These are phyloP conservation scores for Eidolon dupreanum DNA, from an alignment of 2,797 vertebrate species.

Conservation along the genomic window DNA sequence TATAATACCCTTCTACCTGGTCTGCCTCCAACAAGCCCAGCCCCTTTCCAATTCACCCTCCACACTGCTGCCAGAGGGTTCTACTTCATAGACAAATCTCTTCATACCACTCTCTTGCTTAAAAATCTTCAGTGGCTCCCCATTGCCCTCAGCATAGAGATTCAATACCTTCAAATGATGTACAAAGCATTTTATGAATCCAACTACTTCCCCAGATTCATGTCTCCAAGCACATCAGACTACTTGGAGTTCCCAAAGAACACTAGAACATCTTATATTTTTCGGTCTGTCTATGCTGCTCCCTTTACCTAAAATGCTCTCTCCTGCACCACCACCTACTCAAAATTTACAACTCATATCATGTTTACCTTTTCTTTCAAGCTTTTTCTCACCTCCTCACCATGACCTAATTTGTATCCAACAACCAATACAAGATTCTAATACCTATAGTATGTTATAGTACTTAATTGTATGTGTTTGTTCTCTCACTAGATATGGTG, in stretches of 20 bases:
- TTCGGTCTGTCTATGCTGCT: neutral
- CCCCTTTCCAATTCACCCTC: neutral
- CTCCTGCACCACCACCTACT: neutral
- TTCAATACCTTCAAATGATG: neutral
- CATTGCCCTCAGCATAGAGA: neutral
- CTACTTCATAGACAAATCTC: neutral
- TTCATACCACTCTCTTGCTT: neutral
- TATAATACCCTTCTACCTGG: neutral
- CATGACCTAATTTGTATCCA: neutral
- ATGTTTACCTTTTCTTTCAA: neutral
- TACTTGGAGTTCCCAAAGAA: neutral
- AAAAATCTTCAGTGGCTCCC: neutral
- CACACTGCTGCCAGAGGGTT: neutral
- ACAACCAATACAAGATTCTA: neutral
- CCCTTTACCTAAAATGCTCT: neutral
- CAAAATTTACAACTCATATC: neutral
- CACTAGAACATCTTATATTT: neutral
- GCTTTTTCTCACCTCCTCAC: neutral
- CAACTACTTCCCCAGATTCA: neutral
- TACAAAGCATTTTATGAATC: neutral
- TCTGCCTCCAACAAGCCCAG: neutral
- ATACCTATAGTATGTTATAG: neutral
- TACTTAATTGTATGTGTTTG: neutral
- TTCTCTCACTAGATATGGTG: neutral
- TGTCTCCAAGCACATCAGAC: neutral